A percentile compares a stretch with the other conserved stretches of the same genome.
Conservation (phyloP, 2,797 vertebrate genomes). For the Spinus pinus region DNA sequence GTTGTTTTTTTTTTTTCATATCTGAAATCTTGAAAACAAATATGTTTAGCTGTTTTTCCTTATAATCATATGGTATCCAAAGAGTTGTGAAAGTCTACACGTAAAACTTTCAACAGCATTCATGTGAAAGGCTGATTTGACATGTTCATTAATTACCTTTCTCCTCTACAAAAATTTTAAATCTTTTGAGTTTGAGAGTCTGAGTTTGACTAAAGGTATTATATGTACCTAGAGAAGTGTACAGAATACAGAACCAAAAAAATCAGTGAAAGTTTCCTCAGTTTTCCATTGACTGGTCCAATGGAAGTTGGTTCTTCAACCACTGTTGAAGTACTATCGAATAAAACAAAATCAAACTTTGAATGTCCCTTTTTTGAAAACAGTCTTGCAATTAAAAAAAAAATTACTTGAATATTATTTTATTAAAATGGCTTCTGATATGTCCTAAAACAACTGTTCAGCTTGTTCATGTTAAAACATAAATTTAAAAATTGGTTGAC, state of each 20-base stretch:
- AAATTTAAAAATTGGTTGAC: not conserved
- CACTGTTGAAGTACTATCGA: not conserved
- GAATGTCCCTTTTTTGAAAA: not conserved
- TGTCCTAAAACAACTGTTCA: not conserved
- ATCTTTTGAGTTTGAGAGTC: not conserved
- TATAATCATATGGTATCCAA: not conserved
- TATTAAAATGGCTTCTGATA: not conserved
- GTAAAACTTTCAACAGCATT: not conserved
- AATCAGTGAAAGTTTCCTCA: not conserved
- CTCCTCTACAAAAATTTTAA: not conserved
- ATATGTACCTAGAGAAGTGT: not conserved
- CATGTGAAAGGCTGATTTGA: not conserved
- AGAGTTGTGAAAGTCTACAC: not conserved
- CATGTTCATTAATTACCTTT: not conserved
- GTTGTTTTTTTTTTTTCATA: not conserved
- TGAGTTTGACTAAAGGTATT: not conserved
- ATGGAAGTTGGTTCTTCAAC: not conserved
- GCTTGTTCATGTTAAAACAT: not conserved
- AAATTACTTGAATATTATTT: not conserved
- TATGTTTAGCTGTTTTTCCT: not conserved
- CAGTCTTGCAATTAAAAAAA: not conserved
- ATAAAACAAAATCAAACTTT: not conserved
- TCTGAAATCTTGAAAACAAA: not conserved
- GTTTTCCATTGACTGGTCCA: not conserved
- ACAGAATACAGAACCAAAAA: not conserved